A percentile compares a stretch with the other conserved stretches of the same genome.
Evolutionary conservation across 2,113 vertebrate species (phyloP).

Genomic region (Tachuris rubrigastra): DNA sequence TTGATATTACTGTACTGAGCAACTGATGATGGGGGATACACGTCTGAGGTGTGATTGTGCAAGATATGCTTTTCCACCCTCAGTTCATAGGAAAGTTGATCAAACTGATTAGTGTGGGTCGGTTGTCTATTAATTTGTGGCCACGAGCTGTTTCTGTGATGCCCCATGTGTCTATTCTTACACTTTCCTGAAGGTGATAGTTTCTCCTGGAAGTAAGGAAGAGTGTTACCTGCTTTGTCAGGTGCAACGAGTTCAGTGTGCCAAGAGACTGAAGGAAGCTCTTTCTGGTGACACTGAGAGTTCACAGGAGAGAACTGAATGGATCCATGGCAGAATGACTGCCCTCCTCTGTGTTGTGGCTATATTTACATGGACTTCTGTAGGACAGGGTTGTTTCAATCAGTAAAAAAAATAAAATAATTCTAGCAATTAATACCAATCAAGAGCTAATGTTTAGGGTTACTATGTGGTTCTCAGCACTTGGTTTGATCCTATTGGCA

Average conservation of each 20-base stretch:
- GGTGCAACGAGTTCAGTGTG: not conserved
- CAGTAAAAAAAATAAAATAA: not conserved
- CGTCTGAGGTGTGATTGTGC: not conserved
- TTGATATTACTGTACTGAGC: not conserved
- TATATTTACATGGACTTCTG: not conserved
- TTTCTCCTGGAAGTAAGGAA: not conserved
- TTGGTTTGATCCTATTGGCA: not conserved
- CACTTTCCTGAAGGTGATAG: not conserved
- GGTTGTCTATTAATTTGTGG: not conserved
- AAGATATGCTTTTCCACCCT: not conserved
- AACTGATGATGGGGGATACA: not conserved
- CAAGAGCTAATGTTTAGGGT: not conserved
- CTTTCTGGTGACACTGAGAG: not conserved
- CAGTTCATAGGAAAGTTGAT: not conserved
- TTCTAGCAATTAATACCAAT: not conserved
- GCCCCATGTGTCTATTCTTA: not conserved
- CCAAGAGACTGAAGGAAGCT: not conserved
- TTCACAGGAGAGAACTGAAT: not conserved
- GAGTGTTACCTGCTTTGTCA: not conserved
- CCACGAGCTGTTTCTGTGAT: not conserved
- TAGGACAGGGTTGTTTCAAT: not conserved
- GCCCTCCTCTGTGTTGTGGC: accelerated
- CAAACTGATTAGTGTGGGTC: not conserved
- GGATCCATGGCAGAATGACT: not conserved
- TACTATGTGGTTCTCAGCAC: not conserved